These are phyloP conservation scores for Papilio dardanus DNA, from an alignment of 1,140 invertebrate species.

Conservation along the genomic window DNA sequence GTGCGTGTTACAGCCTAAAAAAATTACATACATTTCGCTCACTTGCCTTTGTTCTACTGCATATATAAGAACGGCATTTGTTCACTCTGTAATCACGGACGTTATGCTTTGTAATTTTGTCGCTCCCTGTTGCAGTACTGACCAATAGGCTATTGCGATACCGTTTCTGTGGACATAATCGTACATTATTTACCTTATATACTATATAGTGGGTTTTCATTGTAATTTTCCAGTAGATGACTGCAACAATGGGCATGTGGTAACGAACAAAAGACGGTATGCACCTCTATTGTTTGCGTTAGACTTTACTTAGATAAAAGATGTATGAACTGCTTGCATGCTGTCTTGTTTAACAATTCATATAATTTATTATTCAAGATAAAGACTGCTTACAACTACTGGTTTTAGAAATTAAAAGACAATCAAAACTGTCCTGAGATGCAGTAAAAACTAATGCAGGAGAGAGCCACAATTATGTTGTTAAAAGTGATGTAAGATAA, in stretches of 20 bases:
- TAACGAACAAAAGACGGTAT: conserved; percentile 62
- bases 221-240: conserved; percentile 76
- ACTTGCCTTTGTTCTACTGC: conserved; percentile 41
- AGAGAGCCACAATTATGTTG: too few species aligned
- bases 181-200: conserved; percentile 48
- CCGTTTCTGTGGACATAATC: conserved; percentile 50
- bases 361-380: too few species aligned
- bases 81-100: conserved; percentile 45
- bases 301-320: background rate
- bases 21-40: conserved; percentile 27
- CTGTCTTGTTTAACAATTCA: too few species aligned
- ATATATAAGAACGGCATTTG: conserved; percentile 35
- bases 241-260: conserved; percentile 64
- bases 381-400: too few species aligned
- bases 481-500: too few species aligned
- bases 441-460: too few species aligned
- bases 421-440: too few species aligned
- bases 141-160: conserved; percentile 54
- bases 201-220: conserved; percentile 52
- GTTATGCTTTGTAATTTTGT: conserved; percentile 63
- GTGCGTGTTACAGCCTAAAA: conserved; percentile 33
- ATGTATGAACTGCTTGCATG: conserved; percentile 10
- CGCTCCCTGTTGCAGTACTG: conserved; percentile 53
- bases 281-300: conserved; percentile 64
- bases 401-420: too few species aligned